Evolutionary conservation across 2,113 vertebrate genomes (phyloP), one percentile per base, ranked within the genome.

Genomic region (Dolichallabes microphthalmus): DNA sequence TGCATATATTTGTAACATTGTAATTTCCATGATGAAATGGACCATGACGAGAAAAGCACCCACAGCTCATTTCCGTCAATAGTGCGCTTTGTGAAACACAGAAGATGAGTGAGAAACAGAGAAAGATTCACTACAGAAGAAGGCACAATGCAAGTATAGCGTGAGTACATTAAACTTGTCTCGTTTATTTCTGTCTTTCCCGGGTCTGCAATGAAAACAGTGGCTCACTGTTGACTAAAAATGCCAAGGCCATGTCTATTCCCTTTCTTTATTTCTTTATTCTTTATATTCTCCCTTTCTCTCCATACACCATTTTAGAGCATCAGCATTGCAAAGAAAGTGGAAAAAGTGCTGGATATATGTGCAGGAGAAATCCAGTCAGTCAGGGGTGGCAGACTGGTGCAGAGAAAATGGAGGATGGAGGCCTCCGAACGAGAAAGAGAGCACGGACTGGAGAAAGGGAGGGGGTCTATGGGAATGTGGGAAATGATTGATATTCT

Each of bases 401-500:
- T 35, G 13, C 61, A 32, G 75, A 58, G 76, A 82, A 69, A 69
- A 80, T 61, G 64, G 75, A 80, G 86, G 80, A 86, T 60, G 66
- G 57, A 61, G 77, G 60, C 63, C 77, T 66, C 53, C 25, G 82
- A 87, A 86, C 82, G 64, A 80, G 50, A 63, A 35, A 75, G 77
- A n/a, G 60, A 60, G 32, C 20, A 17, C 12, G 86, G 83, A 87
- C 87, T 14, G 39, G 82, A 75, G 35, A 25, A 45, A 61, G 30
- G 52, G 53, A 60, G 30, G 30, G 73, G 58, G 58, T 83, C n/a
- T 61, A 45, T 84, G 82, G 69, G 71, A 76, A 76, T 84, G 75
- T 79, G 74, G 71, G 71, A 80, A 80, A 87, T 89, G 88, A 93
- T 93, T 94, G 89, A 93, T 93, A 93, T 93, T 95, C 91, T 10